Conservation (phyloP, 2,888 invertebrate species). For the Parnassius glacialis region DNA sequence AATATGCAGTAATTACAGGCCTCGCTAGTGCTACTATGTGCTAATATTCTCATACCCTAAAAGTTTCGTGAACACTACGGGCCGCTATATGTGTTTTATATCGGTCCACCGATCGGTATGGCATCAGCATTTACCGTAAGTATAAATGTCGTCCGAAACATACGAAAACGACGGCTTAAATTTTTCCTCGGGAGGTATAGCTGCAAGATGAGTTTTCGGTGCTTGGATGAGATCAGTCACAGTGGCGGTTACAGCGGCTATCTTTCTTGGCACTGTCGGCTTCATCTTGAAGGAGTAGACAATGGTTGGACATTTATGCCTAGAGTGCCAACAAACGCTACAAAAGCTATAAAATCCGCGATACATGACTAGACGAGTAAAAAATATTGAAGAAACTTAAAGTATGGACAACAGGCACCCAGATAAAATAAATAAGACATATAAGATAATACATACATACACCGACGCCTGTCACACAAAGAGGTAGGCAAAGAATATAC, state of each 20-base stretch:
- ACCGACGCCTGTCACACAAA: too few species aligned
- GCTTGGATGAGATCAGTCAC: slow-evolving; percentile 79
- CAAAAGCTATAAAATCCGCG: slow-evolving; percentile 51
- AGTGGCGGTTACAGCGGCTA: slow-evolving; percentile 70
- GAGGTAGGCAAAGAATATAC: too few species aligned
- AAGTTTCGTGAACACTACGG: slow-evolving; percentile 53
- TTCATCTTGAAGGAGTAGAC: slow-evolving; percentile 80
- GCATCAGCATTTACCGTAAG: slow-evolving; percentile 85
- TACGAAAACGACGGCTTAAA: slow-evolving; percentile 85
- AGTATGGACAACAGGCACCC: slow-evolving; percentile 76
- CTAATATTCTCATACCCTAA: slow-evolving; percentile 82
- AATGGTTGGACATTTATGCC: slow-evolving; percentile 81
- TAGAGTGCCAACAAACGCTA: slow-evolving; percentile 39
- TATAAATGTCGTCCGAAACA: slow-evolving; percentile 81
- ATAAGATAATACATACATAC: too few species aligned
- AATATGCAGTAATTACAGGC: slow-evolving; percentile 78
- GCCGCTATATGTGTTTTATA: slow-evolving; percentile 78
- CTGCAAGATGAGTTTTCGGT: slow-evolving; percentile 83
- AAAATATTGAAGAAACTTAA: slow-evolving; percentile 75
- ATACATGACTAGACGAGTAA: slow-evolving; percentile 79
- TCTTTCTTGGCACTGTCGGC: slow-evolving; percentile 74
- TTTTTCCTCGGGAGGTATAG: slow-evolving; percentile 83
- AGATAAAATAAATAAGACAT: too few species aligned
- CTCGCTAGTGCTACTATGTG: slow-evolving; percentile 78
- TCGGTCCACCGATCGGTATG: slow-evolving; percentile 85